Base-by-base conservation (phyloP, 2,888 invertebrate species). In the Apocheima hispidaria region DNA sequence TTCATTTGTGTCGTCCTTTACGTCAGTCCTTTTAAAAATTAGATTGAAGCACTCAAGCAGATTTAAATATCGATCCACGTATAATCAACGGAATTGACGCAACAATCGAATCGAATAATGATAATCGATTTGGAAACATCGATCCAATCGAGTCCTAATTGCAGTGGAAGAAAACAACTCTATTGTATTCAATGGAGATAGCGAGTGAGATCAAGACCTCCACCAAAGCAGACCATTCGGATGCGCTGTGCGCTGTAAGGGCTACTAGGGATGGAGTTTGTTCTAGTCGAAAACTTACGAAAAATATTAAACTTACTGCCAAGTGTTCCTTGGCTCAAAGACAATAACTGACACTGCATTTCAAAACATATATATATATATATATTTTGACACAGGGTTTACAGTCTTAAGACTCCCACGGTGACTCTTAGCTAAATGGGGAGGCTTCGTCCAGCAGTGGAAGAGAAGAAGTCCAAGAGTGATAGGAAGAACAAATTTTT, bases 111-210 rank as follows among this genome's bases (percentile, higher is more conserved):
- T 21, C 36, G 20, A 41, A n/a, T 30, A 30, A 46, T 18, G 46
- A 52, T 51, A 46, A 52, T 61, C 52, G 56, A 61, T 56, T 61
- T 48, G 52, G 35, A 51, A 33, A 40, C 23, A 52, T 56, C 61
- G 56, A 61, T 61, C 33, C 56, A 61, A 51, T 61, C 61, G 61
- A 51, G 46, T 35, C 61, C 56, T 61, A 61, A 61, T 56, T 61
- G 56, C 48, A 61, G 12, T 26, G 33, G 50, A 40, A 61, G 52
- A 61, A 56, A 61, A 56, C 61, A 61, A 61, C 50, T 55, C 50
- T 43, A 55, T 55, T 55, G 56, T 56, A 48, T 51, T 56, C 52
- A 28, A 46, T 51, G 43, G 18, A 55, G 60, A 54, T 60, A 60
- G 51, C 54, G 55, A 60, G 43, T n/a, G 30, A 21, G 38, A 61